Conservation (phyloP, 1,140 invertebrate species). For the Stegodyphus mimosarum region DNA sequence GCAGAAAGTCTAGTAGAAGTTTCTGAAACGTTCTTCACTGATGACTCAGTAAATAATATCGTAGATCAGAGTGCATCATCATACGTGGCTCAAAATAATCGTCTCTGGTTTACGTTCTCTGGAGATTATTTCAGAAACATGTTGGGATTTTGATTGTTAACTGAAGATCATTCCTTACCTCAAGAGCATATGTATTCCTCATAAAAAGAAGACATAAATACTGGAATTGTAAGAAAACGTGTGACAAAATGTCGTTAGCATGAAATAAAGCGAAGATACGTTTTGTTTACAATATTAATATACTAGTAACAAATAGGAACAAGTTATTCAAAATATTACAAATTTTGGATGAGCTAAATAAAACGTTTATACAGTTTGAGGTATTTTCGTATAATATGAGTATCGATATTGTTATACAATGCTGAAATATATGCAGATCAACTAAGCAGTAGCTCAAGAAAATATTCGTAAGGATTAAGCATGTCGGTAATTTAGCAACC, state of each 20-base stretch:
- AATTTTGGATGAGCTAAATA: neutral
- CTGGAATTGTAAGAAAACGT: neutral
- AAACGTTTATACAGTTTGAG: neutral
- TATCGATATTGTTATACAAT: neutral
- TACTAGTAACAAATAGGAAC: neutral
- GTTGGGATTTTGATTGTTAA: neutral
- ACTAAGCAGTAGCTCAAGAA: neutral
- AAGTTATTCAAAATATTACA: neutral
- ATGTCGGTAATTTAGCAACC: neutral
- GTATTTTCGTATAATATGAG: neutral
- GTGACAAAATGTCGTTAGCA: neutral
- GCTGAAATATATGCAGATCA: neutral
- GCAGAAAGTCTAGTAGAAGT: neutral
- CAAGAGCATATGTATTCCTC: neutral
- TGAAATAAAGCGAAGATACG: neutral
- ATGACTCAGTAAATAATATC: neutral
- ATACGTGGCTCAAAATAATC: neutral
- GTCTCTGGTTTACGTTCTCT: neutral
- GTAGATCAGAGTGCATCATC: neutral
- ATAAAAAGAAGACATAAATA: neutral
- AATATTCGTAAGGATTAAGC: neutral
- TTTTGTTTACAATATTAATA: neutral
- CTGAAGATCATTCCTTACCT: neutral
- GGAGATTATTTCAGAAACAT: neutral
- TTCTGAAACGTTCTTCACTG: neutral